Evolutionary conservation across 2,888 invertebrate genomes (phyloP), one percentile per base, ranked within the genome.

Genomic region (Parascotia fuliginaria): DNA sequence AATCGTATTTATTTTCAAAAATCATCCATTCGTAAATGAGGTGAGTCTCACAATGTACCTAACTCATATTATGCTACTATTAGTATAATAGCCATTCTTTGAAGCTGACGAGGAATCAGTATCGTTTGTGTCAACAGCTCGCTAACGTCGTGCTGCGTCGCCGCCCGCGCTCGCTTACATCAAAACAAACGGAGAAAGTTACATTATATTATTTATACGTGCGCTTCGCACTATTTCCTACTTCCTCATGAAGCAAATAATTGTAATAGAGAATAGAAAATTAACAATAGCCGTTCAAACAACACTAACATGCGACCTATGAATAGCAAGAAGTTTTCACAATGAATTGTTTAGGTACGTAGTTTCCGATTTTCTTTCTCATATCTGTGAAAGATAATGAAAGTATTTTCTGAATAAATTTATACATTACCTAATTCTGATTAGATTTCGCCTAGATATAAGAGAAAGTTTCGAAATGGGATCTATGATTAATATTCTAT

Each of bases 161-260:
- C 55, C 57, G 59, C 28, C 46, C 22, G 38, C 48, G 36, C 27
- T 24, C 55, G 19, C 44, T 70, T 75, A 67, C 65, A 71, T 73
- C 81, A 77, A 84, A 88, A 89, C 86, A 88, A 87, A 87, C 73
- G 85, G 90, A 85, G 90, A 89, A 89, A 89, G 90, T 88, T 64
- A 69, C 65, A 73, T 73, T 58, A 66, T 70, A 72, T 81, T 79
- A 81, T 83, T 79, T 83, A 76, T 79, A 77, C 73, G 70, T 70
- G 70, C 79, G 77, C 76, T 79, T 67, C 72, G 77, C 75, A 77
- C 74, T 70, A 75, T 77, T 86, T 88, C 85, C 85, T 84, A 79
- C 82, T 86, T 85, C 82, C 83, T 65, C 65, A 58, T 70, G 49
- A 61, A 65, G 59, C 53, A 52, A 73, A 74, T 75, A 67, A 76